phyloP scores from a whole-genome alignment of 2,888 invertebrate genomes.

The Cantharis rustica region DNA sequence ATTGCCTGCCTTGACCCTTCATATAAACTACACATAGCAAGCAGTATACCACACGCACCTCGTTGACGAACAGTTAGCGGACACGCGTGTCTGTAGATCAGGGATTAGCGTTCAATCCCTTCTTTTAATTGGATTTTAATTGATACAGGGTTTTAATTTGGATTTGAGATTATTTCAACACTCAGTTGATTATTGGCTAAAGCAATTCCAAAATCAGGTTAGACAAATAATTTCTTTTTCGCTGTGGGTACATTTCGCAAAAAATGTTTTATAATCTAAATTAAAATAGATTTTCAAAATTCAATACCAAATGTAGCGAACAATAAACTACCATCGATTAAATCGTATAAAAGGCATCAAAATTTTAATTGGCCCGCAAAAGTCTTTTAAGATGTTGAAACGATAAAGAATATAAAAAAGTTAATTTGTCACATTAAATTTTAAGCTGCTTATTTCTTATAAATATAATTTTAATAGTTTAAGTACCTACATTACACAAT shows the following conservation, averaged over 20 bases:
- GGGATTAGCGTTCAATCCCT: slow-evolving; percentile 47
- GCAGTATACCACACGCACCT: slow-evolving; percentile 13
- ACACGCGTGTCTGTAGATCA: slow-evolving; percentile 45
- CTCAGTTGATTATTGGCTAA: slow-evolving; percentile 30
- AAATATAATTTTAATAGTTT: not conserved
- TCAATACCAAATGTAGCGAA: not conserved
- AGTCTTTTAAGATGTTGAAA: not conserved
- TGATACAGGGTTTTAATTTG: slow-evolving; percentile 38
- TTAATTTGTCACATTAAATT: not conserved
- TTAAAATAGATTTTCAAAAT: not conserved
- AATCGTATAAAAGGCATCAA: not conserved
- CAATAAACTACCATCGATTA: not conserved
- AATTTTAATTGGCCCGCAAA: not conserved
- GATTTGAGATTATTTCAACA: slow-evolving; percentile 30
- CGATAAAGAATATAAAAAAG: not conserved
- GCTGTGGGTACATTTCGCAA: not conserved
- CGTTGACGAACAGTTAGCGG: slow-evolving; percentile 30
- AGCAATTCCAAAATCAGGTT: slow-evolving; percentile 26
- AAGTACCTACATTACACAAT: not conserved
- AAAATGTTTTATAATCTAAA: not conserved
- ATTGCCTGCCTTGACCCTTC: slow-evolving; percentile 20
- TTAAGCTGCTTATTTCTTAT: not conserved
- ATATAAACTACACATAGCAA: slow-evolving; percentile 19
- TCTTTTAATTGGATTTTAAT: slow-evolving; percentile 51
- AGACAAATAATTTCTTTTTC: slow-evolving; percentile 22